Evolutionary conservation across 2,888 invertebrate species (phyloP).

Genomic region (Phytoseiulus persimilis): DNA sequence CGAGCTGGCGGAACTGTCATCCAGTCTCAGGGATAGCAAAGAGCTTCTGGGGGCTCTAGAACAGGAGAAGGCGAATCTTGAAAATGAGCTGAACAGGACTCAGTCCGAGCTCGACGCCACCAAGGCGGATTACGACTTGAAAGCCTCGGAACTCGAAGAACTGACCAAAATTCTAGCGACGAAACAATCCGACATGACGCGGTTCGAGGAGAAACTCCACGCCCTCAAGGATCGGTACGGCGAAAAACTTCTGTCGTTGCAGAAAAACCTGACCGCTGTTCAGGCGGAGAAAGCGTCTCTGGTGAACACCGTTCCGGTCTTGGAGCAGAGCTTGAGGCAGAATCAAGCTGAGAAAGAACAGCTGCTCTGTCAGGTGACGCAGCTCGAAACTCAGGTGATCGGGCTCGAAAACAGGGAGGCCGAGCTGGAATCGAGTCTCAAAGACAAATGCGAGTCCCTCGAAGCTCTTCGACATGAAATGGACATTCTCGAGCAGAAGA

Average conservation of each 20-base stretch:
- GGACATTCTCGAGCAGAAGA: constrained; percentile 29
- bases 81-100: background rate
- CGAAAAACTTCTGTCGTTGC: constrained; percentile 10
- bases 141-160: constrained; percentile 15
- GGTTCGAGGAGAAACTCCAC: constrained; percentile 29
- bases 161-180: background rate
- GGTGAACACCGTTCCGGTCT: background rate
- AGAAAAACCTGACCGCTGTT: background rate
- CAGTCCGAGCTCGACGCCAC: background rate
- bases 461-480: constrained; percentile 10
- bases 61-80: background rate
- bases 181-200: constrained; percentile 22
- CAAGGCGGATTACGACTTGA: background rate
- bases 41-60: background rate
- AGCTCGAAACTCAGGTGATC: background rate
- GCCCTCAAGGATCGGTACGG: constrained; percentile 20
- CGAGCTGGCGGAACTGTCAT: background rate
- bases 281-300: constrained; percentile 7
- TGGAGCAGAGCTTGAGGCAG: background rate
- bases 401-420: background rate
- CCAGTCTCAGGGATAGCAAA: background rate
- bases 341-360: background rate
- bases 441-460: constrained; percentile 29
- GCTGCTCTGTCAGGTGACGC: background rate
- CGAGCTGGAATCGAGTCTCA: constrained; percentile 22